Evolutionary conservation across 2,797 vertebrate genomes (phyloP), one percentile per base, ranked within the genome.

Genomic region (Clarias pachynema): DNA sequence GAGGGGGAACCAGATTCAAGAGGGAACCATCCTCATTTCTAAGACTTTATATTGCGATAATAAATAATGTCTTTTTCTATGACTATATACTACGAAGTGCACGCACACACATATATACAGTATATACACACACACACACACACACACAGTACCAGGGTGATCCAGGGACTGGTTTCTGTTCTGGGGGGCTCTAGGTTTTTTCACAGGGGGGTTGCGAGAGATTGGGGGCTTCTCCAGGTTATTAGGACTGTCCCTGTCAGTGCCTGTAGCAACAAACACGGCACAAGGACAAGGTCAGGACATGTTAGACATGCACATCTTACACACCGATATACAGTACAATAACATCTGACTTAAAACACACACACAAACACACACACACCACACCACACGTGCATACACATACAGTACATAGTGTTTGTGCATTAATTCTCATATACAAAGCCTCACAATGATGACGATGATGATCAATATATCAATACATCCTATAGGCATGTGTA

Each of bases 141-240:
- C 53, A 81, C 70, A 65, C 86, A 91, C 84, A 37, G 40, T 91
- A 91, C 93, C 94, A 77, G 94, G 91, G 89, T 82, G 93, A 89
- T 96, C 94, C 95, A 95, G 86, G 89, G 94, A 96, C 91, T 91
- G 93, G 93, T 94, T 94, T 95, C 93, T 94, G 92, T 92, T 93
- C 85, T 94, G 93, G 86, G 95, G 94, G 85, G 94, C 92, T 92
- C 91, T 89, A 89, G 92, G 89, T 87, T 94, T 94, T 93, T 93
- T 95, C 94, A 94, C 89, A 85, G 92, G 93, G 91, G 92, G 91
- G 91, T 93, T 95, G 91, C 89, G 91, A 93, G 81, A 60, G 73
- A 95, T 94, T 90, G 95, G 94, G 86, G 93, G 90, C 91, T 91
- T 94, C 89, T 95, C 93, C 91, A 93, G 93, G 94, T 94, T 92